Percentiles rank a stretch among this genome's conserved stretches.
Conservation (phyloP, 2,113 vertebrate species). For the Excalfactoria chinensis region DNA sequence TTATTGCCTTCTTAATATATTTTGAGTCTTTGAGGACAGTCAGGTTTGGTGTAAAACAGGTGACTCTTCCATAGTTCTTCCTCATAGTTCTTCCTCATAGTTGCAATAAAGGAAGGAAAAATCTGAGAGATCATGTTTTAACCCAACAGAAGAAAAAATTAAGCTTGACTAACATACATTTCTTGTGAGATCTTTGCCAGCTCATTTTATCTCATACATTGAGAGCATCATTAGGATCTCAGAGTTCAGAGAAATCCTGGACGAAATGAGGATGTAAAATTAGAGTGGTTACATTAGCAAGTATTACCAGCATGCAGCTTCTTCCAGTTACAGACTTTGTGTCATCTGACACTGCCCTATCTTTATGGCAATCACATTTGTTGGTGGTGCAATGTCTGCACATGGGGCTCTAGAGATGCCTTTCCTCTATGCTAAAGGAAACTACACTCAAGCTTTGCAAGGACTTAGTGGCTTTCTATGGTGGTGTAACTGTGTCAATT, state of each 20-base stretch:
- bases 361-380: background rate
- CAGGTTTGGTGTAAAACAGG: background rate
- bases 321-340: background rate
- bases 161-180: background rate
- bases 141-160: background rate
- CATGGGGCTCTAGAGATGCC: background rate
- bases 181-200: background rate
- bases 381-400: background rate
- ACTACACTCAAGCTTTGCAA: background rate
- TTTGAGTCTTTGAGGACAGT: background rate
- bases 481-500: no score
- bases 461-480: no score
- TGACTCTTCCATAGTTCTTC: background rate
- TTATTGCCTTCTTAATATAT: background rate
- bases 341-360: no score
- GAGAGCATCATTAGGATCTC: background rate
- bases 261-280: background rate
- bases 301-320: background rate
- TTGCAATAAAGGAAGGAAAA: background rate
- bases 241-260: background rate
- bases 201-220: background rate
- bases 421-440: background rate
- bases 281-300: background rate
- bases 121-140: background rate
- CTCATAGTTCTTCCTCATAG: no score